Evolutionary conservation across 2,888 invertebrate genomes (phyloP), one percentile per base, ranked within the genome.

Genomic region (Rhyacophila evoluta): DNA sequence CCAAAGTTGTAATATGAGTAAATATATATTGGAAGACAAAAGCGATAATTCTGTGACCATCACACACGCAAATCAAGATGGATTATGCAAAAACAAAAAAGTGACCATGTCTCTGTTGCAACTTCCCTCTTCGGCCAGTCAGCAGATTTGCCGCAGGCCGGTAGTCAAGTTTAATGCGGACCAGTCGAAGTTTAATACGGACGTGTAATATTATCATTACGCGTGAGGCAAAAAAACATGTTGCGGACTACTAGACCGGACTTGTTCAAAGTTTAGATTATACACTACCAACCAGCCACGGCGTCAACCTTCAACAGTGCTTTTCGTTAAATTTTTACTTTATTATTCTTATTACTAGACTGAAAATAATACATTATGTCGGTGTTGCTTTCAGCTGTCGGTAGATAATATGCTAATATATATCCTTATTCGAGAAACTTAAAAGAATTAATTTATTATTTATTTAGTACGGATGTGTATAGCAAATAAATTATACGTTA

Each of bases 341-440:
- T 25, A 19, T 55, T 55, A 25, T 55, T 55, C 2, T 55, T 33
- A n/a, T n/a, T 55, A 19, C 15, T 33, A 2, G 25, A 55, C 55
- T 55, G 55, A 55, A 55, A 55, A 55, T 55, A 55, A 25, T 55
- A 55, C 10, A 55, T 55, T 55, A 55, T 55, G 19, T 55, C 55
- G 19, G 19, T 8, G 19, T 25, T 25, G 55, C 25, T 55, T 55
- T 55, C 55, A 55, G 55, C 55, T 55, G 55, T 55, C 55, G 15
- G 15, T 41, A 19, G 12, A 39, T 6, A 55, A 55, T 55, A 25
- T 10, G 10, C 1, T 8, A 55, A 55, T 55, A 19, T 55, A 55
- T 55, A 55, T 55, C 55, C 19, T 55, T 55, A 55, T 55, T 10
- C 55, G 19, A 55, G 8, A 55, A 25, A 55, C 10, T 55, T 6